Conservation (phyloP, 2,888 invertebrate genomes). For the Coleophora deauratella region DNA sequence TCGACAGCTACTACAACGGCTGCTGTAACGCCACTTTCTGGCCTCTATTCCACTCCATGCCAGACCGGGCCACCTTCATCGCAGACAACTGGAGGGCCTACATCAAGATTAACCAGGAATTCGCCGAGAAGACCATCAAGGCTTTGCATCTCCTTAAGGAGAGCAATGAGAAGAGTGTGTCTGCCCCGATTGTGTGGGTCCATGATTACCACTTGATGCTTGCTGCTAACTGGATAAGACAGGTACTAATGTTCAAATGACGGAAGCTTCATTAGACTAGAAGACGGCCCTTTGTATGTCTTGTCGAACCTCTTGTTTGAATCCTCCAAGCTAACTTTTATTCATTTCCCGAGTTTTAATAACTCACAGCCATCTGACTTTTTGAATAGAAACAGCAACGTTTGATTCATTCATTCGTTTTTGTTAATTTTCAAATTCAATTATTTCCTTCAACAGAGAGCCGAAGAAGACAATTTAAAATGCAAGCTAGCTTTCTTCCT, state of each 20-base stretch:
- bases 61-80: slow-evolving; percentile 88
- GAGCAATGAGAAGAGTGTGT: slow-evolving; percentile 54
- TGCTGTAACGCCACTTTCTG: slow-evolving; percentile 94
- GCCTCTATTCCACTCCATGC: slow-evolving; percentile 95
- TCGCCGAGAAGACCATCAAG: slow-evolving; percentile 84
- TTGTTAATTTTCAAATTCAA: too few relatives aligned
- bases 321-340: too few relatives aligned
- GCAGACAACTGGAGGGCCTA: slow-evolving; percentile 90
- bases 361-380: too few relatives aligned
- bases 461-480: slow-evolving; percentile 83
- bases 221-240: slow-evolving; percentile 92
- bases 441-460: slow-evolving; percentile 62
- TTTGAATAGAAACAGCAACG: too few relatives aligned
- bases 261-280: too few relatives aligned
- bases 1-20: slow-evolving; percentile 93
- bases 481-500: slow-evolving; percentile 93
- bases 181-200: slow-evolving; percentile 90
- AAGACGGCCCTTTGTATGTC: too few relatives aligned
- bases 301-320: too few relatives aligned
- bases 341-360: too few relatives aligned
- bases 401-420: too few relatives aligned
- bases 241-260: slow-evolving; percentile 52
- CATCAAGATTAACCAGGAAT: slow-evolving; percentile 85
- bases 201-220: slow-evolving; percentile 97
- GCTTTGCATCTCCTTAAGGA: slow-evolving; percentile 75